These are phyloP conservation scores for Geopemphigus sp. DNA, from an alignment of 1,140 invertebrate species.

Conservation along the genomic window DNA sequence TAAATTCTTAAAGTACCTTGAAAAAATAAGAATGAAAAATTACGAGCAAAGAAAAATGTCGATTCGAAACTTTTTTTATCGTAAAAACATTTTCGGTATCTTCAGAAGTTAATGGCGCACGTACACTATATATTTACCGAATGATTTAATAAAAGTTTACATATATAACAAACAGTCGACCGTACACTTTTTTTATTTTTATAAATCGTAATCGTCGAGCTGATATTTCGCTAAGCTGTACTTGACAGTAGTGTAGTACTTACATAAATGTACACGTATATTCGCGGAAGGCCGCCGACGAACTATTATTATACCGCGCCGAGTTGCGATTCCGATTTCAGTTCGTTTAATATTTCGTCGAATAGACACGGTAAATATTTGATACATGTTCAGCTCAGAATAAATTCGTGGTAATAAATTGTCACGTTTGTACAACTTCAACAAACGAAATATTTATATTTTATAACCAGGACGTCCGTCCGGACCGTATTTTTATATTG, in stretches of 20 bases:
- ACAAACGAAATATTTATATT: conserved; percentile 15
- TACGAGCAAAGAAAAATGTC: conserved; percentile 30
- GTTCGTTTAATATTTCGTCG: background rate
- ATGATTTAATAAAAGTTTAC: background rate
- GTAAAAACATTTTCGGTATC: conserved; percentile 30
- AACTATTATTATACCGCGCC: background rate
- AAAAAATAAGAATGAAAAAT: conserved; percentile 7
- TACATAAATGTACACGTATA: background rate
- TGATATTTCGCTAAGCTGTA: background rate
- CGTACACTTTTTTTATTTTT: background rate
- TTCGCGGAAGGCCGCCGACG: background rate
- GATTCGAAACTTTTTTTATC: conserved; percentile 27
- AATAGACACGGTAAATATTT: background rate
- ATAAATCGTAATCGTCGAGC: background rate
- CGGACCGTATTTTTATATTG: no score
- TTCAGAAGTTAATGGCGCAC: background rate
- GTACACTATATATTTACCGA: no score
- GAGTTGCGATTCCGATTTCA: background rate
- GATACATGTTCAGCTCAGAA: background rate
- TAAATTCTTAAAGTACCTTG: conserved; percentile 31
- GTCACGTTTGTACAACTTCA: background rate
- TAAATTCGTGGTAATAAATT: background rate
- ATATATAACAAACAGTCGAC: background rate
- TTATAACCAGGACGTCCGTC: background rate
- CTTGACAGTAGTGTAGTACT: background rate